Base-by-base conservation (phyloP, 2,888 invertebrate genomes). In the Unio delphinus region DNA sequence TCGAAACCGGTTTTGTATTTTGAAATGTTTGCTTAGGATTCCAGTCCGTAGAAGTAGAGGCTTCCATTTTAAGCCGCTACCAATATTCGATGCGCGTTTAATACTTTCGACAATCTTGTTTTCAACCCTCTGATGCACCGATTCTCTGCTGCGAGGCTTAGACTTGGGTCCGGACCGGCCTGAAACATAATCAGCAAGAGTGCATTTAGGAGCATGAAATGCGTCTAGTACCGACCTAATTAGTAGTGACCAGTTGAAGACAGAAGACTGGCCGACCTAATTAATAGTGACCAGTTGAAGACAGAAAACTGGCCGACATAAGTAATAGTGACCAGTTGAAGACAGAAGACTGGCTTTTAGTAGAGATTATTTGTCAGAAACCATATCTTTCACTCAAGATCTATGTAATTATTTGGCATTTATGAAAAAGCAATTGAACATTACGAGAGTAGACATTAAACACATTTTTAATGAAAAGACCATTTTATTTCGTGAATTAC, bases 121-220 rank as follows among this genome's bases (percentile, higher is more conserved):
- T 30, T 68, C 72, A 30, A 68, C 54, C 2, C 56, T 55, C 26
- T 18, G 17, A 11, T 65, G 71, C 4, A 71, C 7, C 1, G 71
- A 62, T 60, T 64, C 30, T 1, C 61, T 64, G 7, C 64, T 58
- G 20, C 61, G 60, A 64, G 60, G 65, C 0, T 5, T 55, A 15
- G 30, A 45, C 45, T 45, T 45, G 45, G 45, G 45, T 45, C 11
- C 11, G 3, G 1, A 45, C 11, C 45, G 11, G 11, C 45, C 45
- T 45, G 45, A 45, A 1, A 11, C 45, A 45, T 45, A 45, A 11
- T 45, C 45, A 45, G 45, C 11, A 1, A 45, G 45, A 45, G 61
- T 61, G 3, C 34, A 55, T 30, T 26, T 63, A 7, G 54, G 54
- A 7, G 55, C n/a, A 54, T 30, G 20, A 54, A 63, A 63, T 28